These are phyloP conservation scores for Andricus grossulariae DNA, from an alignment of 1,140 invertebrate genomes.

Conservation along the genomic window DNA sequence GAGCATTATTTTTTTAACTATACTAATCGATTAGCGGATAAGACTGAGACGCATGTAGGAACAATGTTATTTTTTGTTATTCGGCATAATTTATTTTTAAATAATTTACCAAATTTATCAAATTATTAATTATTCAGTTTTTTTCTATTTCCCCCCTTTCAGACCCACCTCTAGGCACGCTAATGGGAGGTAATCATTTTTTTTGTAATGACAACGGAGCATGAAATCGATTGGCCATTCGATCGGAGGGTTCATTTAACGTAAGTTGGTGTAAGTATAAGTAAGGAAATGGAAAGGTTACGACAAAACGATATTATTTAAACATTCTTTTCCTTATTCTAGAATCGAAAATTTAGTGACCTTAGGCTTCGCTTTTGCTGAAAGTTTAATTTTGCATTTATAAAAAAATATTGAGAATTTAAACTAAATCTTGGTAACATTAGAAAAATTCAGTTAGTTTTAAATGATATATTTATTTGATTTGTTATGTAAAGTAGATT, in stretches of 20 bases:
- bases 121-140: slow-evolving; percentile 51
- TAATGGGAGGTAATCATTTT: slow-evolving; percentile 7
- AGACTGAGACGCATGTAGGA: background rate
- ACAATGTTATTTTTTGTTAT: background rate
- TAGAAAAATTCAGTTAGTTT: too few species aligned
- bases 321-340: background rate
- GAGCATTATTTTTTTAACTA: slow-evolving; percentile 12
- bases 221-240: background rate
- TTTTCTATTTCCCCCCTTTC: slow-evolving; percentile 69
- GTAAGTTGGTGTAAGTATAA: slow-evolving; percentile 2
- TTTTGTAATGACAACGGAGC: slow-evolving; percentile 17
- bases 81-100: slow-evolving; percentile 54
- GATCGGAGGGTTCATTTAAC: background rate
- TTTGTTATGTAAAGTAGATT: too few species aligned
- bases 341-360: slow-evolving; percentile 8
- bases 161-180: slow-evolving; percentile 67
- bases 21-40: background rate
- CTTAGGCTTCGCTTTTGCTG: background rate
- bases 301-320: too few species aligned
- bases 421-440: too few species aligned
- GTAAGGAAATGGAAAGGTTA: slow-evolving; percentile 4
- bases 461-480: too few species aligned
- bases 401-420: too few species aligned
- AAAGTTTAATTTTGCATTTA: background rate
- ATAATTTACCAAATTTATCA: slow-evolving; percentile 55